phyloP scores from a whole-genome alignment of 2,888 invertebrate genomes.

The Pheosia gnoma region DNA sequence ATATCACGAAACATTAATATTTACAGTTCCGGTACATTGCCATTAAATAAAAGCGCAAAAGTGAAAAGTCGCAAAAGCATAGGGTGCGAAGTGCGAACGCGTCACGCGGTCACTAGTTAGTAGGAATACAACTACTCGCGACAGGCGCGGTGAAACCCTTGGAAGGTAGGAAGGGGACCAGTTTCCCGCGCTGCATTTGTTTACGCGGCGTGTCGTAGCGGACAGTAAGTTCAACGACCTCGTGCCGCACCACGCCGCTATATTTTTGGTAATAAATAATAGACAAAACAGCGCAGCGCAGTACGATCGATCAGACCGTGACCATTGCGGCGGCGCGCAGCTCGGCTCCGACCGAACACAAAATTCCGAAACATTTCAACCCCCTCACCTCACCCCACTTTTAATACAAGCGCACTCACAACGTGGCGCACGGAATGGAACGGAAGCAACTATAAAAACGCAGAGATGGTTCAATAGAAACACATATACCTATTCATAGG shows the following conservation, averaged over 20 bases:
- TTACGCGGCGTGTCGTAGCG: constrained; percentile 65
- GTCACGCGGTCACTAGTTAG: constrained; percentile 13
- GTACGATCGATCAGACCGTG: constrained; percentile 69
- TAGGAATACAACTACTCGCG: constrained; percentile 17
- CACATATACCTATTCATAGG: too few relatives aligned
- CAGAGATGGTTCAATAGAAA: too few relatives aligned
- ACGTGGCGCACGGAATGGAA: too few relatives aligned
- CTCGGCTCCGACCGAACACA: constrained; percentile 48
- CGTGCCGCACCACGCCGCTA: constrained; percentile 74
- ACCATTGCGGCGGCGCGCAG: constrained; percentile 72
- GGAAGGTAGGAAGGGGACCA: constrained; percentile 55
- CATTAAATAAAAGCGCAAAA: background rate
- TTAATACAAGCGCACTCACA: too few relatives aligned
- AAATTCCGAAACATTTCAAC: constrained; percentile 59
- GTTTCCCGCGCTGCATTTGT: constrained; percentile 74
- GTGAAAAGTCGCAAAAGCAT: constrained; percentile 14
- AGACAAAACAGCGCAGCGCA: constrained; percentile 74
- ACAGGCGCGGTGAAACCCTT: constrained; percentile 33
- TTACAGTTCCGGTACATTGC: constrained; percentile 4
- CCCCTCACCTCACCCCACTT: constrained; percentile 21
- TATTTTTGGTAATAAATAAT: constrained; percentile 82
- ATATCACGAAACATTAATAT: background rate
- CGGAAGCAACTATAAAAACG: too few relatives aligned
- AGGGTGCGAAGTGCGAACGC: constrained; percentile 27
- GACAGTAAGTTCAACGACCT: constrained; percentile 66